Evolutionary conservation across 2,797 vertebrate genomes (phyloP), one percentile per base, ranked within the genome.

Genomic region (Mastacembelus armatus): DNA sequence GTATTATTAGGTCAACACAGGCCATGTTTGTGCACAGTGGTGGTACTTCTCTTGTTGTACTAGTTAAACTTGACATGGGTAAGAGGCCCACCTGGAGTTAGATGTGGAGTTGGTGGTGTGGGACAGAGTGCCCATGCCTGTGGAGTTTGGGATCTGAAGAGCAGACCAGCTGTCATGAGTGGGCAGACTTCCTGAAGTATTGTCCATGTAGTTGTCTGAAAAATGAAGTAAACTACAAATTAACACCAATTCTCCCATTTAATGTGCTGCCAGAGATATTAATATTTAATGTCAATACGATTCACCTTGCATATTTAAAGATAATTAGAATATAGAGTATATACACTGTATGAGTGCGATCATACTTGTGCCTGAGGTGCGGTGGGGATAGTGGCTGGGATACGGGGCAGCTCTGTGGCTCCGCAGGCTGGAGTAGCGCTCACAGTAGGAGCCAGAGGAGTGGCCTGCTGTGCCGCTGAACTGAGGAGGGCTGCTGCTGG

Each of bases 131-230:
- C 93, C 92, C 93, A 94, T 94, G 40, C 92, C 93, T 21, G 83
- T 86, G 39, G 94, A 94, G 84, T 92, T 95, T 45, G 93, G 92
- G 71, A 95, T 93, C 83, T 92, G 92, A 47, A 95, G 90, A 39
- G 92, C 80, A 9, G 94, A 93, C 94, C 94, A 95, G 85, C 92
- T 92, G 78, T 95, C 94, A 11, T 94, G 94, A 47, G 91, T 40
- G 7, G 91, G 77, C 63, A 95, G 83, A 45, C 79, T 44, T 42
- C 88, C 89, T 3, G 94, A 90, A 27, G 86, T 84, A 80, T 91
- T 93, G 75, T 95, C 94, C 91, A 94, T 94, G 85, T 95, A 95
- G 89, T 90, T 93, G 67, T 93, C 94, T 94, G 62, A n/a, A 22
- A 63, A 66, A 47, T 0, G 0, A 59, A 10, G 0, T 1, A 39